Base-by-base conservation (phyloP, 1,140 invertebrate species). In the Coenobita brevimanus region DNA sequence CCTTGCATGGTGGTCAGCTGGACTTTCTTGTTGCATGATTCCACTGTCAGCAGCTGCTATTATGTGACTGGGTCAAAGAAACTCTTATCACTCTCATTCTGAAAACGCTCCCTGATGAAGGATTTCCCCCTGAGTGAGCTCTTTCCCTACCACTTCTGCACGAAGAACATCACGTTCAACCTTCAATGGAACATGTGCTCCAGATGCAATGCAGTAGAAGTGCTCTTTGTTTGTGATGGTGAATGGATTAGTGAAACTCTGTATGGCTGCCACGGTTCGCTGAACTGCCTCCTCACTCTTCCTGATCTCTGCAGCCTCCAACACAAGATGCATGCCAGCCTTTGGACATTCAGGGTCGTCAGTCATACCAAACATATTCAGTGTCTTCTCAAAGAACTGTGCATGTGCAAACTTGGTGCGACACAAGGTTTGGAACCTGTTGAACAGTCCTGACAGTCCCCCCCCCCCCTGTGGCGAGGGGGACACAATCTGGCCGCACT, bases 101-200 rank as follows among this genome's bases (percentile, higher is more conserved):
- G 69, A 2, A 73, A 17, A 6, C 27, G 21, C 6, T n/a, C n/a
- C n/a, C n/a, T 46, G 21, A 78, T 54, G 46, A 78, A 78, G 17
- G 2, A 8, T 15, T 6, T 41, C 46, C 46, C n/a, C n/a, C n/a
- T n/a, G n/a, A n/a, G n/a, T 78, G 3, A 41, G 36, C 6, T 21
- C 41, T 46, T 78, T 78, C 4, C 75, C 75, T 8, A 75, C 71
- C 30, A 41, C 75, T 8, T 78, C 75, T 46, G 75, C 75, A 43
- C 30, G 2, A 41, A 78, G 75, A 2, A 78, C 21, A 41, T 78
- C 75, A 17, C 3, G 4, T n/a, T 78, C 75, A 46, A 46, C 75
- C 1, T 78, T 41, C 6, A 10, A 3, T 2, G 75, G 38, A n/a
- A 78, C 75, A 15, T 33, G 75, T n/a, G 75, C 75, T 43, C 75